Base-by-base conservation (phyloP, 2,888 invertebrate species). In the Teleiodes luculella region DNA sequence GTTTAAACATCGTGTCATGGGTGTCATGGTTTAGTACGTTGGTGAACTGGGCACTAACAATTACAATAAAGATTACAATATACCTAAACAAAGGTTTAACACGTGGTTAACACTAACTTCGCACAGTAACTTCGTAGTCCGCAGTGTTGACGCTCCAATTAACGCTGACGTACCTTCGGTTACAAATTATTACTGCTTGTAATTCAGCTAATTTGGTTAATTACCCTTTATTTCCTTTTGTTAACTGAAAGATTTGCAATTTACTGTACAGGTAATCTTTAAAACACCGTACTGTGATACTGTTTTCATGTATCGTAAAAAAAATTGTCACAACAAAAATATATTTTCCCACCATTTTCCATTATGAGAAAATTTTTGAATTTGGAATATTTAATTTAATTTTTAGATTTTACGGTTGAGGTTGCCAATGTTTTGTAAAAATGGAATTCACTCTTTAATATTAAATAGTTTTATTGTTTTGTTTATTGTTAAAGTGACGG, bases 131-230 rank as follows among this genome's bases (percentile, higher is more conserved):
- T 24, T n/a, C n/a, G 24, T 24, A 24, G 3, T 24, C 6, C 24
- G 24, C 20, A 43, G 20, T 10, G 20, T 43, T 41, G 41, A 41
- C 41, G 41, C 41, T 41, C 41, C 41, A 41, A 20, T 41, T 41
- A 11, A 10, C 41, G 41, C 41, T 16, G 51, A 53, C 45, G 50
- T 8, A 49, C n/a, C n/a, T n/a, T n/a, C 53, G 39, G 3, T 39
- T 18, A 24, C 28, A 43, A 43, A 43, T 43, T 43, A 28, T 41
- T 41, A 43, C 43, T 33, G n/a, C 11, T 43, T 43, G 43, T 43
- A 43, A 43, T n/a, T 24, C 43, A 43, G n/a, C 20, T n/a, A 43
- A 43, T 43, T 43, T 24, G 43, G 43, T 4, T 43, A 43, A 43
- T 43, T 43, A 11, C 11, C 1, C 11, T 43, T 5, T 28, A 43